phyloP scores from a whole-genome alignment of 2,113 vertebrate genomes.

The Etia nguti region DNA sequence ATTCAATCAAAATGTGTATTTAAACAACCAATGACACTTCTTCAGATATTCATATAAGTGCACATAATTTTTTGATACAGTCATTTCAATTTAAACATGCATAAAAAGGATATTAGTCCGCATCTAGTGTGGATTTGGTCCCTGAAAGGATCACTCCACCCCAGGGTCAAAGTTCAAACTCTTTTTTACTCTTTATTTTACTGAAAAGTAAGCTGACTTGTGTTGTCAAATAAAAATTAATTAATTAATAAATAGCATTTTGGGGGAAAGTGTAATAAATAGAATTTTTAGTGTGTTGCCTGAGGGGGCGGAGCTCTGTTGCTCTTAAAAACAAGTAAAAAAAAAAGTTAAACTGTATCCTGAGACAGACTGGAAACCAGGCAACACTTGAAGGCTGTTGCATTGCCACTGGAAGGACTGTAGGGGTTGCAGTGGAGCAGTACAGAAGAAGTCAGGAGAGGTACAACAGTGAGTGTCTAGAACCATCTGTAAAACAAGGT shows the following conservation, averaged over 20 bases:
- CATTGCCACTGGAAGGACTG: not conserved
- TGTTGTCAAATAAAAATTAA: not conserved
- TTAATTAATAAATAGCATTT: not conserved
- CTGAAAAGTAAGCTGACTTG: not conserved
- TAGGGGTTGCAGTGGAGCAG: not conserved
- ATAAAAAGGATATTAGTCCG: not conserved
- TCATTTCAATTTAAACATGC: not conserved
- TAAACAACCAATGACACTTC: not conserved
- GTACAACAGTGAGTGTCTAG: not conserved
- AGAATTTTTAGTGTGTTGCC: not conserved
- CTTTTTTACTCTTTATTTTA: not conserved
- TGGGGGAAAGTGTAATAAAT: not conserved
- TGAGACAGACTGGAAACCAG: not conserved
- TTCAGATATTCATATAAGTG: not conserved
- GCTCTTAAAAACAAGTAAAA: not conserved
- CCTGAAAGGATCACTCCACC: not conserved
- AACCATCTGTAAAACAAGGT: not conserved
- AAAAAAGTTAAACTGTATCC: not conserved
- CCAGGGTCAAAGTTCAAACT: not conserved
- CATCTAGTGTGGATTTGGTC: not conserved
- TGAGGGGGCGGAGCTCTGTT: not conserved
- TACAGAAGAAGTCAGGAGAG: not conserved
- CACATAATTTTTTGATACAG: not conserved
- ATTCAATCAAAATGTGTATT: not conserved
- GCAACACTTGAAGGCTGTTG: not conserved